Conservation (phyloP, 2,888 invertebrate species). For the Drosophila villosipedis region DNA sequence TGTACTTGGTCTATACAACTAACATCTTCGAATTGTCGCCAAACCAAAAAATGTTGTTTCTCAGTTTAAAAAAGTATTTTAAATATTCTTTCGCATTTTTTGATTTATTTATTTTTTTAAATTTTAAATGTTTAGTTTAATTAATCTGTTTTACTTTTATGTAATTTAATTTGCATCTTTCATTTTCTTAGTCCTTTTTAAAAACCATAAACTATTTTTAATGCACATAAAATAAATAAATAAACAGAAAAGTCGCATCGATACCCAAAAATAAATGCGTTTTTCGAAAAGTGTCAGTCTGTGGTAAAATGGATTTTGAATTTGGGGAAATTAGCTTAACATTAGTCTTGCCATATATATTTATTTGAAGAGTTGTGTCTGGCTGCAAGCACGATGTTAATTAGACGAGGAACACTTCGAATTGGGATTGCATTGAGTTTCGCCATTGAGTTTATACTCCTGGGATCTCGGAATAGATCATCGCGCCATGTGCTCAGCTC, state of each 20-base stretch:
- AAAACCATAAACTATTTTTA: too few relatives aligned
- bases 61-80: neutral
- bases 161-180: neutral
- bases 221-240: too few relatives aligned
- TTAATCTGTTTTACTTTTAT: neutral
- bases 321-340: neutral
- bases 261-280: neutral
- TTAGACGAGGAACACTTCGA: neutral
- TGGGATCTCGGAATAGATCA: slow-evolving; percentile 13
- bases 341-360: neutral
- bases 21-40: neutral
- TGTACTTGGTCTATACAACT: neutral
- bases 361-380: too few relatives aligned
- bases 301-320: neutral
- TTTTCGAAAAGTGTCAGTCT: neutral
- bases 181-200: too few relatives aligned
- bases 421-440: neutral
- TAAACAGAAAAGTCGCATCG: too few relatives aligned
- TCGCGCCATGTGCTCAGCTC: neutral
- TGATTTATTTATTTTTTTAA: neutral
- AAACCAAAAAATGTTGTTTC: neutral
- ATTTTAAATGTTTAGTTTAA: neutral
- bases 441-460: neutral
- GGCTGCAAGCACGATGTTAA: neutral
- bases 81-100: neutral